These are phyloP conservation scores for Cladopsammia gracilis DNA, from an alignment of 64 coral and sea anemone genomes.

Conservation along the genomic window DNA sequence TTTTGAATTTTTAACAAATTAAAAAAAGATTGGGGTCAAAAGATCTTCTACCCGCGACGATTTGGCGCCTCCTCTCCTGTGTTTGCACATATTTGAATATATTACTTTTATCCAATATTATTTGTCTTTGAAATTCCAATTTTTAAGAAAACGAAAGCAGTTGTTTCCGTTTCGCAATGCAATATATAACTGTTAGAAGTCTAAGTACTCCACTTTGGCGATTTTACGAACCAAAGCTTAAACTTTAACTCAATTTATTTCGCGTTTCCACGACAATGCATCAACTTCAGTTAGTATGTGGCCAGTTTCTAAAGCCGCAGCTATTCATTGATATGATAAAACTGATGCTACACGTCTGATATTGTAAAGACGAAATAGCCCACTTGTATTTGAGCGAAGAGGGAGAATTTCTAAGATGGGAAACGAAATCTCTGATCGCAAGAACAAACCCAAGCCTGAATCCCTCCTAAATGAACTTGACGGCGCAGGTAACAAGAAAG, in stretches of 20 bases:
- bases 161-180: too few species aligned
- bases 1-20: too few species aligned
- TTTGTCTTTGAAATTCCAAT: too few species aligned
- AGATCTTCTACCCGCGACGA: too few species aligned
- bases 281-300: background rate
- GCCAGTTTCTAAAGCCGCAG: background rate
- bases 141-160: too few species aligned
- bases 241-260: background rate
- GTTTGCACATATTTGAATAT: too few species aligned
- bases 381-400: too few species aligned
- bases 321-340: background rate
- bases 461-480: background rate
- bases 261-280: slow-evolving; percentile 19
- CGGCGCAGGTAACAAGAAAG: background rate
- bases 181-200: too few species aligned
- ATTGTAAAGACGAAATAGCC: background rate
- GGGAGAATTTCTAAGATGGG: background rate
- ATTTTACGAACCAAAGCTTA: background rate
- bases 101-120: too few species aligned
- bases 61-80: too few species aligned
- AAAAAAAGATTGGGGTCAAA: too few species aligned
- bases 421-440: slow-evolving; percentile 27
- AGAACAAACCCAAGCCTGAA: background rate
- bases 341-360: background rate
- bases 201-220: background rate